phyloP scores from a whole-genome alignment of 2,113 vertebrate species.

The Nycticryphes semicollaris region DNA sequence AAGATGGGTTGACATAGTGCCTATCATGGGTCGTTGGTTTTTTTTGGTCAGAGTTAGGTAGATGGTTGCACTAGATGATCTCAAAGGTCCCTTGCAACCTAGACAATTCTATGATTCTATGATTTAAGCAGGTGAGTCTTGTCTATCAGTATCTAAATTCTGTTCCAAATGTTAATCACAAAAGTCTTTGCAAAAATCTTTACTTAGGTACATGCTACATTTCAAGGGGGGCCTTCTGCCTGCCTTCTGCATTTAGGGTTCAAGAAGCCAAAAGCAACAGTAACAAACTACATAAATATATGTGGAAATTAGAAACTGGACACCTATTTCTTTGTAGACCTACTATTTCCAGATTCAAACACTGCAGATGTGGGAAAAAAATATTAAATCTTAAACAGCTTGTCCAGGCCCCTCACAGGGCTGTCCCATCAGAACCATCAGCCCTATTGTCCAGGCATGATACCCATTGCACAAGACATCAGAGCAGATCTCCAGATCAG shows the following conservation, averaged over 20 bases:
- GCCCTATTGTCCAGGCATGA: too few relatives aligned
- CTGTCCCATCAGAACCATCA: too few relatives aligned
- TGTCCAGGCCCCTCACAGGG: too few relatives aligned
- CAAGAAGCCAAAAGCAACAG: background rate
- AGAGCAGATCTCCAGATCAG: too few relatives aligned
- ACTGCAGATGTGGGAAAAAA: background rate
- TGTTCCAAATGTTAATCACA: background rate
- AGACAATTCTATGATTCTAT: too few relatives aligned
- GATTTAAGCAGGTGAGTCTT: background rate
- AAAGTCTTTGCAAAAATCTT: background rate
- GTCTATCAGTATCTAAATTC: background rate
- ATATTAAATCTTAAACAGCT: background rate
- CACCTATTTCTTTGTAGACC: background rate
- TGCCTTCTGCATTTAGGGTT: background rate
- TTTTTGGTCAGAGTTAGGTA: too few relatives aligned
- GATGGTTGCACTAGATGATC: too few relatives aligned
- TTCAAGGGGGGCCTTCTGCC: background rate
- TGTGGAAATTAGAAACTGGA: background rate
- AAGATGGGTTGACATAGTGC: too few relatives aligned
- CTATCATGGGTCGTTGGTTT: too few relatives aligned
- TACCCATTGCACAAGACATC: too few relatives aligned
- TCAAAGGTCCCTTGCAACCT: too few relatives aligned
- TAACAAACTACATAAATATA: background rate
- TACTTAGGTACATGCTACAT: background rate
- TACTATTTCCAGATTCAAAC: background rate